Percentiles rank a stretch among this genome's conserved stretches.
phyloP scores from a whole-genome alignment of 2,888 invertebrate species.

The Archaeoteleia sp. region DNA sequence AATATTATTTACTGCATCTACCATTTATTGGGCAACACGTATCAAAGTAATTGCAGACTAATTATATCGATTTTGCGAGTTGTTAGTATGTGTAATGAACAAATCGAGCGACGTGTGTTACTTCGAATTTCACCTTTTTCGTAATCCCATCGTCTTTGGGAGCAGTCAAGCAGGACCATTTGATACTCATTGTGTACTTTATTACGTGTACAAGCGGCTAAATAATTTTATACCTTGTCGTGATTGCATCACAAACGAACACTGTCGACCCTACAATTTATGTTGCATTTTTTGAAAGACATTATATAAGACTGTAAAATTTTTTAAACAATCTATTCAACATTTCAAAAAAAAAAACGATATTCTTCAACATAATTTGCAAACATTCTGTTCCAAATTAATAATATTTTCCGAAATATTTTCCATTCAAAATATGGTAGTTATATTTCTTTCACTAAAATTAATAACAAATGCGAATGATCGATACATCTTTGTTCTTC shows the following conservation, averaged over 20 bases:
- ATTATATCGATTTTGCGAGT: conserved; percentile 12
- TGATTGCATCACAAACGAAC: conserved; percentile 19
- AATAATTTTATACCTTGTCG: conserved; percentile 25
- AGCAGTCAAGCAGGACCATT: conserved; percentile 34
- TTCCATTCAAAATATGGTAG: no score
- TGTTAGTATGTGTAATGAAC: conserved; percentile 23
- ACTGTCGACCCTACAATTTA: conserved; percentile 8
- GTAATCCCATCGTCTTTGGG: conserved; percentile 26
- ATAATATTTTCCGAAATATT: no score
- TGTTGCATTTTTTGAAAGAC: conserved; percentile 14
- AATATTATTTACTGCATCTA: conserved; percentile 22
- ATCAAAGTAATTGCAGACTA: conserved; percentile 17
- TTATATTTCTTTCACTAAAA: no score
- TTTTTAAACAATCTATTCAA: no score
- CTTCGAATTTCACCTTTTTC: conserved; percentile 40
- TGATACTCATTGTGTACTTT: conserved; percentile 36
- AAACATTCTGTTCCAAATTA: no score
- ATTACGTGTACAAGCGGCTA: conserved; percentile 22
- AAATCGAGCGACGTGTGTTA: conserved; percentile 29
- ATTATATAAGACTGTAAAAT: conserved; percentile 6
- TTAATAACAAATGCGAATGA: no score
- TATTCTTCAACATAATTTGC: no score
- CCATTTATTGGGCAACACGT: conserved; percentile 9
- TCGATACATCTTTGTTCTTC: conserved; percentile 25
- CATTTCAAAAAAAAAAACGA: no score